A percentile compares a stretch with the other conserved stretches of the same genome.
phyloP scores from a whole-genome alignment of 2,888 invertebrate genomes.

The Spodoptera littoralis region DNA sequence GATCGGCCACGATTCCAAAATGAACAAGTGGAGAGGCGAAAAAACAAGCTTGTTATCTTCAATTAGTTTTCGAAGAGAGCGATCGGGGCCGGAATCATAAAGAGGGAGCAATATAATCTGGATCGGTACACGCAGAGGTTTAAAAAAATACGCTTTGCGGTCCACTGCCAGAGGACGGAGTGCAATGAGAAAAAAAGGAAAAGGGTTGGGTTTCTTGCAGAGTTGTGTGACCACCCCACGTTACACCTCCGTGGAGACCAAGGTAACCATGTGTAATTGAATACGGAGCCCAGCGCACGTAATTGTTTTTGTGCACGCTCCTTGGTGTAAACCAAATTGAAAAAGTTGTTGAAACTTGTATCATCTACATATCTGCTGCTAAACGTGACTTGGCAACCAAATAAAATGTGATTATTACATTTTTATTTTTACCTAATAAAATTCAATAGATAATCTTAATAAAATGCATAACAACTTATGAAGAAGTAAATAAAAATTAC shows the following conservation, averaged over 20 bases:
- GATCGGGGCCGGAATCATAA: slow-evolving; percentile 77
- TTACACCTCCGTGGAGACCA: slow-evolving; percentile 40
- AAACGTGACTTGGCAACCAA: neutral
- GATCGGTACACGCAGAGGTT: slow-evolving; percentile 70
- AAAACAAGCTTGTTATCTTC: slow-evolving; percentile 85
- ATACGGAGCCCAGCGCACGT: slow-evolving; percentile 16
- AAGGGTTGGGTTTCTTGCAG: slow-evolving; percentile 67
- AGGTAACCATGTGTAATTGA: slow-evolving; percentile 40
- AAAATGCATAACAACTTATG: slow-evolving; percentile 8
- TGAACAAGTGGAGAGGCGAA: slow-evolving; percentile 72
- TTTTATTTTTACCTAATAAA: neutral
- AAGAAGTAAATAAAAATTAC: slow-evolving; percentile 12
- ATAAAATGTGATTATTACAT: neutral
- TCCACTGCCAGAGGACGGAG: slow-evolving; percentile 56
- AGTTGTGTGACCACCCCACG: slow-evolving; percentile 59
- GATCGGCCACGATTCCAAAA: slow-evolving; percentile 72
- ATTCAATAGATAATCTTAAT: slow-evolving; percentile 10
- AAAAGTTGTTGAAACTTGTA: neutral
- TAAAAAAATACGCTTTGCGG: slow-evolving; percentile 69
- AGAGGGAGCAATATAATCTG: slow-evolving; percentile 73
- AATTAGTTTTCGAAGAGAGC: slow-evolving; percentile 81
- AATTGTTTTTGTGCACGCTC: slow-evolving; percentile 8
- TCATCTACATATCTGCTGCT: no score
- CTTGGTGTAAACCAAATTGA: slow-evolving; percentile 1
- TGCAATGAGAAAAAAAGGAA: slow-evolving; percentile 60